phyloP scores from a whole-genome alignment of 2,797 vertebrate species.

The Coregonus sp. region DNA sequence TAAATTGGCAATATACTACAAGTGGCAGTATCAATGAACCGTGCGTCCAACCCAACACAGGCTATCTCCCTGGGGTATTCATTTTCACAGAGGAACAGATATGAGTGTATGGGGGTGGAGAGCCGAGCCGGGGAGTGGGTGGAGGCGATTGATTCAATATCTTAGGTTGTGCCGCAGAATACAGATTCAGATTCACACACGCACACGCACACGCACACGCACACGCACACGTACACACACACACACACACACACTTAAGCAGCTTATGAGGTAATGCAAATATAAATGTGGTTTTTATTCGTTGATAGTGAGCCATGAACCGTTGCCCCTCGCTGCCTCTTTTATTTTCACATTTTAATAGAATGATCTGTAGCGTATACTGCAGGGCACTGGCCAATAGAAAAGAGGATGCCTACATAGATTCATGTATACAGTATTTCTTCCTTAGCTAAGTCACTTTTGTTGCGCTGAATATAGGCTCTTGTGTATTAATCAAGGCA shows the following conservation, averaged over 20 bases:
- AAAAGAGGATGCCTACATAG: neutral
- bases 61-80: conserved; percentile 36
- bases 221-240: no score
- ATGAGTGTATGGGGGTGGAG: conserved; percentile 59
- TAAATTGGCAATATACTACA: conserved; percentile 55
- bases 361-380: neutral
- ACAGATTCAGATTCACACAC: conserved; percentile 17
- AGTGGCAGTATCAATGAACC: conserved; percentile 55
- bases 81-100: conserved; percentile 31
- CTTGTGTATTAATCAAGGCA: no score
- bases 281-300: conserved; percentile 55
- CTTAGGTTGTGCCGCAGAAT: conserved; percentile 50
- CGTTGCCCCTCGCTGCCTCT: conserved; percentile 4
- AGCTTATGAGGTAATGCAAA: conserved; percentile 53
- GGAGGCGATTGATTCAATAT: conserved; percentile 64
- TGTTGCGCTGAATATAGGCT: no score
- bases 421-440: neutral
- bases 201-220: conserved; percentile 18
- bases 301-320: conserved; percentile 45
- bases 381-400: neutral
- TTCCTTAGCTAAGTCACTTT: neutral
- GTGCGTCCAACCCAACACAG: conserved; percentile 39
- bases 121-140: conserved; percentile 47
- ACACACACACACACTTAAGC: conserved; percentile 33
- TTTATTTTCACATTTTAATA: conserved; percentile 17